phyloP scores from a whole-genome alignment of 1,140 invertebrate genomes.

The Linepithema humile region DNA sequence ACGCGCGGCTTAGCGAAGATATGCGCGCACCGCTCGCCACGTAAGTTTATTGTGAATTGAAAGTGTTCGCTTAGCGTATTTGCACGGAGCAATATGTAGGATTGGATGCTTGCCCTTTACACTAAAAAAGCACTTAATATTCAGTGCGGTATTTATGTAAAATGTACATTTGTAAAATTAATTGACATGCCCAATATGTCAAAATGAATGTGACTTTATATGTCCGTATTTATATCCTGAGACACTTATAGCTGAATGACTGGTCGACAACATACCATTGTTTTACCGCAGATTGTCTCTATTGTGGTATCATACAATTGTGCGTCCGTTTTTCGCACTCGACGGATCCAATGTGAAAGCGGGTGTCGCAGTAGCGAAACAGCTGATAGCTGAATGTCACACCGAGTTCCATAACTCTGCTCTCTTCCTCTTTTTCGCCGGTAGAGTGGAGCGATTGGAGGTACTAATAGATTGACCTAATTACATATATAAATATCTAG shows the following conservation, averaged over 20 bases:
- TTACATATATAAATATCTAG: too few relatives aligned
- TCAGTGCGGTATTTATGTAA: background rate
- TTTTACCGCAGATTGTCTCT: conserved; percentile 86
- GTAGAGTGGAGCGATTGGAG: conserved; percentile 87
- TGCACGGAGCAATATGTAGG: background rate
- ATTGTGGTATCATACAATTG: conserved; percentile 91
- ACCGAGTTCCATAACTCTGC: conserved; percentile 87
- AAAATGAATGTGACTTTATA: background rate
- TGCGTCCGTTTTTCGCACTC: conserved; percentile 89
- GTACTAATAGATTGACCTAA: conserved; percentile 76
- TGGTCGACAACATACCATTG: background rate
- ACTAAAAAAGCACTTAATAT: background rate
- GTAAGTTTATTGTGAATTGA: conserved; percentile 79
- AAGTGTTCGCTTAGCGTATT: background rate
- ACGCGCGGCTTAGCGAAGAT: conserved; percentile 87
- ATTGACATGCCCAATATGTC: background rate
- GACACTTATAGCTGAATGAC: background rate
- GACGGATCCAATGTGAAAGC: conserved; percentile 87
- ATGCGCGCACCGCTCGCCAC: conserved; percentile 90
- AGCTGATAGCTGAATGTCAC: conserved; percentile 86
- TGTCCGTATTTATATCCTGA: background rate
- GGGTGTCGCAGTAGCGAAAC: conserved; percentile 86
- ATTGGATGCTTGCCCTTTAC: background rate
- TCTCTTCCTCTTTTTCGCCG: conserved; percentile 90
- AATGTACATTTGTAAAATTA: background rate